phyloP scores from a whole-genome alignment of 2,113 vertebrate genomes.

The Saguinus midas region DNA sequence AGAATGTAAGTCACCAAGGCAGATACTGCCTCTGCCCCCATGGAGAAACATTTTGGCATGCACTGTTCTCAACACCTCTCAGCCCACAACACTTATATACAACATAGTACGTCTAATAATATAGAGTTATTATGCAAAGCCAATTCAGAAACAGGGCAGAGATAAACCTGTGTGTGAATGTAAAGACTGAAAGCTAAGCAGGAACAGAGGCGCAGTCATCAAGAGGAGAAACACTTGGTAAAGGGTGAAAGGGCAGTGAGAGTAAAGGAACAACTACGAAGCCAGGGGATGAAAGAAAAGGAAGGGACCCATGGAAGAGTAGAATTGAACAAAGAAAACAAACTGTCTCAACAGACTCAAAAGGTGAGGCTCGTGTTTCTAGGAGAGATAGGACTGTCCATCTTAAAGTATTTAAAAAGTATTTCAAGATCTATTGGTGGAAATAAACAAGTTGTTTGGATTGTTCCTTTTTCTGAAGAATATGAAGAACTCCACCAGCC shows the following conservation, averaged over 20 bases:
- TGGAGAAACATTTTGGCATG: not conserved
- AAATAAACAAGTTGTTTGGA: not conserved
- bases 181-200: not conserved
- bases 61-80: not conserved
- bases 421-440: not conserved
- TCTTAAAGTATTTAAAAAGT: not conserved
- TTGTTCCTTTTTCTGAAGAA: not conserved
- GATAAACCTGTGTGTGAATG: not conserved
- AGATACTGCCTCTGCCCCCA: not conserved
- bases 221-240: not conserved
- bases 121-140: not conserved
- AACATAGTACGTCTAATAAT: not conserved
- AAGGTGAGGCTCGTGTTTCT: not conserved
- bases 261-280: not conserved
- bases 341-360: not conserved
- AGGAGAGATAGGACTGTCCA: not conserved
- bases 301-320: not conserved
- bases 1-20: not conserved
- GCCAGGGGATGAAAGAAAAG: not conserved
- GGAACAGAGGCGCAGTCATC: not conserved
- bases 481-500: not conserved
- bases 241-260: not conserved
- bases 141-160: not conserved
- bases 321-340: not conserved
- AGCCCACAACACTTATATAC: not conserved